These are phyloP conservation scores for Cepaea hortensis DNA, from an alignment of 2,888 invertebrate genomes.

Conservation along the genomic window DNA sequence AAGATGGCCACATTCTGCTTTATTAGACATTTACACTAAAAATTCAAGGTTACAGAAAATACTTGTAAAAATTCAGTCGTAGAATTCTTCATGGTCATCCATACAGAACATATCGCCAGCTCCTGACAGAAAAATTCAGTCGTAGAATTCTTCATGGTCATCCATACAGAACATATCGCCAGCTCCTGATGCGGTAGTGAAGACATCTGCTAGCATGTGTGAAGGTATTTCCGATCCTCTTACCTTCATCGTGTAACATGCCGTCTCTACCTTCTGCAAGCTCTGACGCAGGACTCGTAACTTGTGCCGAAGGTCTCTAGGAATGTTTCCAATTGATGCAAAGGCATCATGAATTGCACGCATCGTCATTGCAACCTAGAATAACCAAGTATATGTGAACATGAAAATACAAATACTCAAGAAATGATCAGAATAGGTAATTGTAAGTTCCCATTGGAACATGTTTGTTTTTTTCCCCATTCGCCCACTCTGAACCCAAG, in stretches of 20 bases:
- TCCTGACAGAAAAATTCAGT: not conserved
- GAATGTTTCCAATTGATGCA: constrained; percentile 80
- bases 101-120: constrained; percentile 28
- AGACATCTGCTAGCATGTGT: constrained; percentile 81
- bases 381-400: not conserved
- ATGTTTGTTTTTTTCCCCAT: too few relatives aligned
- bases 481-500: too few relatives aligned
- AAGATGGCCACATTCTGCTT: too few relatives aligned
- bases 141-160: constrained; percentile 30
- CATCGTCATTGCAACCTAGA: constrained; percentile 82
- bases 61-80: constrained; percentile 13
- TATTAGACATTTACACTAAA: too few relatives aligned
- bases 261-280: constrained; percentile 88
- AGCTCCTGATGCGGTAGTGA: constrained; percentile 43
- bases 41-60: too few relatives aligned
- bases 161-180: constrained; percentile 34
- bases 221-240: constrained; percentile 88
- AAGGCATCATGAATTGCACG: constrained; percentile 78
- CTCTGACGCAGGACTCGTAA: constrained; percentile 84
- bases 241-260: constrained; percentile 87
- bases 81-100: constrained; percentile 32
- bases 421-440: not conserved
- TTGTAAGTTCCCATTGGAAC: not conserved
- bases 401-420: not conserved
- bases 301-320: constrained; percentile 84